Conservation (phyloP, 2,888 invertebrate genomes). For the Pachymerium ferrugineum region DNA sequence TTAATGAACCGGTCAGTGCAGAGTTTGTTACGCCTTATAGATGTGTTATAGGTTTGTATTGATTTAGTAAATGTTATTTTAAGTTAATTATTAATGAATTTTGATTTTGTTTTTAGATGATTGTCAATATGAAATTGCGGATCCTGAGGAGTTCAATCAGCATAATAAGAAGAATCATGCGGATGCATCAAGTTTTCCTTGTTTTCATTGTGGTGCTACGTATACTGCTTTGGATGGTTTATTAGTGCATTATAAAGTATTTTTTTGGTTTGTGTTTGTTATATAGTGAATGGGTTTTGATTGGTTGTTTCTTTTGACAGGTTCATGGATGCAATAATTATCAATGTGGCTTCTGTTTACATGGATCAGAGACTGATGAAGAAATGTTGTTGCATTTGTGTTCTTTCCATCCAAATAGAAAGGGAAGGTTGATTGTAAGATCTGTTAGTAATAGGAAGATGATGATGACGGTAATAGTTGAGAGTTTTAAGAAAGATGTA, state of each 20-base stretch:
- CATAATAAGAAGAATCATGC: slow-evolving; percentile 10
- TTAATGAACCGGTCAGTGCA: slow-evolving; percentile 25
- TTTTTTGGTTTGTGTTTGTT: not conserved
- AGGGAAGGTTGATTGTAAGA: slow-evolving; percentile 36
- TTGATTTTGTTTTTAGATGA: not conserved
- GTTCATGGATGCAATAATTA: slow-evolving; percentile 43
- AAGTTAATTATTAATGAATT: not conserved
- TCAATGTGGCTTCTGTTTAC: slow-evolving; percentile 53
- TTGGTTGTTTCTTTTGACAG: not conserved
- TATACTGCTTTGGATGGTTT: not conserved
- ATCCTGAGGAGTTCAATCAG: slow-evolving; percentile 27
- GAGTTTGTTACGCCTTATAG: slow-evolving; percentile 27
- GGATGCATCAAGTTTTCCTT: slow-evolving; percentile 17
- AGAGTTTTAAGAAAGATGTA: too few species aligned
- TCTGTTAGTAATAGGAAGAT: not conserved
- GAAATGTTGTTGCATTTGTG: slow-evolving; percentile 52
- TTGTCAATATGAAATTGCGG: slow-evolving; percentile 26
- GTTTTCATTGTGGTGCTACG: slow-evolving; percentile 2
- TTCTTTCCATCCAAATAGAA: slow-evolving; percentile 40
- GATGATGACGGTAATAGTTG: not conserved
- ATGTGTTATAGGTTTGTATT: slow-evolving; percentile 28
- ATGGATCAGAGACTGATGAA: slow-evolving; percentile 46
- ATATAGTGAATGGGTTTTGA: not conserved
- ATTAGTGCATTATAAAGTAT: slow-evolving; percentile 29
- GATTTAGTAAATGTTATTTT: not conserved